These are phyloP conservation scores for Cryptus viduatorius DNA, from an alignment of 2,888 invertebrate genomes.

Conservation along the genomic window DNA sequence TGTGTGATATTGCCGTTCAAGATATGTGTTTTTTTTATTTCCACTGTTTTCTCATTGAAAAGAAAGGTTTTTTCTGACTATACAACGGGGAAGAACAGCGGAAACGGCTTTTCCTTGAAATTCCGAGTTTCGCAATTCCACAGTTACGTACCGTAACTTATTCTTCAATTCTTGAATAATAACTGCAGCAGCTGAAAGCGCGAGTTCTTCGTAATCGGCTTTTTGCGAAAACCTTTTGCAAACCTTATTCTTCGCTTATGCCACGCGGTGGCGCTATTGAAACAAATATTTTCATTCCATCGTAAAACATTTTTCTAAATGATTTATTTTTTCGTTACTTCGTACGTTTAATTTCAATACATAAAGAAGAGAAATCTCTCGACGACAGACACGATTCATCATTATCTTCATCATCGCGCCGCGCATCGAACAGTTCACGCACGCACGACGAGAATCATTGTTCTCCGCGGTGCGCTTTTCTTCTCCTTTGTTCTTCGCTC, in stretches of 20 bases:
- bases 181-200: too few species aligned
- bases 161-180: too few species aligned
- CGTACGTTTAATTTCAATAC: neutral
- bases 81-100: too few species aligned
- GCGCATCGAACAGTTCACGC: slow-evolving; percentile 58
- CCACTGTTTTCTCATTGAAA: too few species aligned
- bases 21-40: too few species aligned
- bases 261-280: too few species aligned
- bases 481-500: slow-evolving; percentile 53
- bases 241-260: neutral
- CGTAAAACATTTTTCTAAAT: neutral
- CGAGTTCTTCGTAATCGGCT: neutral
- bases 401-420: slow-evolving; percentile 51
- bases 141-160: too few species aligned
- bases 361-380: slow-evolving; percentile 21
- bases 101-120: too few species aligned
- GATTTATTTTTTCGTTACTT: neutral
- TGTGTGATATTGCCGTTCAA: too few species aligned
- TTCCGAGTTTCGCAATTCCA: too few species aligned
- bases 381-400: slow-evolving; percentile 47
- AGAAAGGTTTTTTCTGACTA: too few species aligned
- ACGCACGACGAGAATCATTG: slow-evolving; percentile 64
- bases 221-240: neutral
- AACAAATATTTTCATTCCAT: neutral
- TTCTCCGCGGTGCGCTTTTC: slow-evolving; percentile 48